phyloP scores from a whole-genome alignment of 2,113 vertebrate genomes.

The Chrysemys picta region DNA sequence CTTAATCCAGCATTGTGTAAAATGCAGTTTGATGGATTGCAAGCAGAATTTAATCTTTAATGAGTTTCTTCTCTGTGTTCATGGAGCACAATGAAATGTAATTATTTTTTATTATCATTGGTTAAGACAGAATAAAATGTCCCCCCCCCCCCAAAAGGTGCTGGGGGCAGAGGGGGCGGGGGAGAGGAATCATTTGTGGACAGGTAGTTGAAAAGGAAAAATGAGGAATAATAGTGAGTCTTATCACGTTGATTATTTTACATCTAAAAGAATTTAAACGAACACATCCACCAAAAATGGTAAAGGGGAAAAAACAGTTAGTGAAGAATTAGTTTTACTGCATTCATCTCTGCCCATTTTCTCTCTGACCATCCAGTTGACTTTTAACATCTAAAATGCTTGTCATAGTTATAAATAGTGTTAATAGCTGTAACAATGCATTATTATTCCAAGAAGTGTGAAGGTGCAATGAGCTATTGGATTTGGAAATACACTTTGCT shows the following conservation, averaged over 20 bases:
- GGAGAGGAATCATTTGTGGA: not conserved
- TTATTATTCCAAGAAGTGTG: not conserved
- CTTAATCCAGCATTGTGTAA: not conserved
- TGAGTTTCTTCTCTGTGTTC: slow-evolving; percentile 18
- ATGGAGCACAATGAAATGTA: not conserved
- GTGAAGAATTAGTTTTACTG: not conserved
- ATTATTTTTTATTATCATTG: not conserved
- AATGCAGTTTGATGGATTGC: slow-evolving; percentile 10
- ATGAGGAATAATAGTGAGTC: not conserved
- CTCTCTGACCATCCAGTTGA: not conserved
- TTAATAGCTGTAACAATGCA: not conserved
- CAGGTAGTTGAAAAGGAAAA: not conserved
- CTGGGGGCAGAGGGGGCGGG: not conserved
- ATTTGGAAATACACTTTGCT: not conserved
- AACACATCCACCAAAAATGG: not conserved
- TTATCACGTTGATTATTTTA: not conserved
- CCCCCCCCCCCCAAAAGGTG: not conserved
- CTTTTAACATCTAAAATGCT: not conserved
- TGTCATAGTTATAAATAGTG: not conserved
- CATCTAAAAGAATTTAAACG: not conserved
- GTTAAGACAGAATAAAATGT: slow-evolving; percentile 20
- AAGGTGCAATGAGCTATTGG: not conserved
- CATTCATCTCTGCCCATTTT: not conserved
- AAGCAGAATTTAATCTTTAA: slow-evolving; percentile 39
- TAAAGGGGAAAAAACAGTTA: not conserved